Evolutionary conservation across 35 echinoderm and acorn worm species (phyloP), one percentile per base, ranked within the genome.

Genomic region (Amphiura filiformis): DNA sequence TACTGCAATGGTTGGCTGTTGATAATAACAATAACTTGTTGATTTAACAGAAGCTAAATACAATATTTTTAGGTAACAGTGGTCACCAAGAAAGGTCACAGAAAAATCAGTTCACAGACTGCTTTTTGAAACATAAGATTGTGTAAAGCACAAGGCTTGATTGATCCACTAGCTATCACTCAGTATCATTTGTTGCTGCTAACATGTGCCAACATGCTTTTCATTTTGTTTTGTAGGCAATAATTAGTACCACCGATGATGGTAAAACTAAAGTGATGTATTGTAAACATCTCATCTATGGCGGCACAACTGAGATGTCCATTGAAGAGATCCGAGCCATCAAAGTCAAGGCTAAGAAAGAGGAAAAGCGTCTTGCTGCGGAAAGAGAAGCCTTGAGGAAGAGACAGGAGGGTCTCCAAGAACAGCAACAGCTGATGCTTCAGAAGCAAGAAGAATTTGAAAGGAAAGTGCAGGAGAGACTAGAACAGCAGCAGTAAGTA

Each of bases 271-370:
- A 87, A 86, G 91, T 88, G 31, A 93, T 93, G 95, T 97, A 97
- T 37, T 93, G 92, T 78, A 97, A 97, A 81, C 91, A 97, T 84
- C 91, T 97, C 0, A 90, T 97, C 32, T 97, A 97, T 65, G 92
- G 79, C 65, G 95, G 95, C 18, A 86, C 92, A 0, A 84, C 61
- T 22, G 95, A 97, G 82, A 97, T 97, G 95, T 97, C 95, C 22
- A 81, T 97, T 61, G 95, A 97, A 65, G 95, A 97, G 42, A 80
- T 97, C 9, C 65, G 95, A 76, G 91, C 92, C 2, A 91, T 97
- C 78, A 93, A 81, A 56, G 70, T 91, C 86, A 91, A 65, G 15
- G 84, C 79, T 13, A 97, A 88, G 38, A 81, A 81, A 22, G 85
- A 81, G 37, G 78, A 86, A n/a, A 49, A 87, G 31, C 78, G 38